phyloP scores from a whole-genome alignment of 1,140 invertebrate genomes.

The Chionoecetes opilio region DNA sequence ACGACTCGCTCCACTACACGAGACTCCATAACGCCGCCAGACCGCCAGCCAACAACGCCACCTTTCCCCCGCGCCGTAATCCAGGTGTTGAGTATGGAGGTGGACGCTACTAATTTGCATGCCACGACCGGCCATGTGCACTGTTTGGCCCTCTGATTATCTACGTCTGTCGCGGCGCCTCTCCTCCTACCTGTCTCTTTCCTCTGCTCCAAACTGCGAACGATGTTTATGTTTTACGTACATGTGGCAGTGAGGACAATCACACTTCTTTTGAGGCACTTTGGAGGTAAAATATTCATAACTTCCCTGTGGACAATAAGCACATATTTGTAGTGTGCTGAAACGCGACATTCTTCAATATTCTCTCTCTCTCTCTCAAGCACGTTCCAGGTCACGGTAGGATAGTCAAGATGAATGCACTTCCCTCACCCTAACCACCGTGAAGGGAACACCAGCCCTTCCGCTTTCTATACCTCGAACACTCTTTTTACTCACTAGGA shows the following conservation, averaged over 20 bases:
- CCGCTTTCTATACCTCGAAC: neutral
- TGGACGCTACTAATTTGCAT: neutral
- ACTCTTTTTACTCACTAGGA: neutral
- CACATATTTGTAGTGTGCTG: no score
- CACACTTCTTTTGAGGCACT: no score
- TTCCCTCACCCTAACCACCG: no score
- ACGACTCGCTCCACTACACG: no score
- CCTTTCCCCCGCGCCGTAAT: neutral
- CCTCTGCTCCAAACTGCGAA: neutral
- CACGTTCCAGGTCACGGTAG: no score
- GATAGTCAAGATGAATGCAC: no score
- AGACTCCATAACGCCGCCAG: neutral
- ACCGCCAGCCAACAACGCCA: neutral
- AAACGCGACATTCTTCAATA: no score
- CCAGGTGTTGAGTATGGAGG: slow-evolving; percentile 4
- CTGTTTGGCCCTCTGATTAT: neutral
- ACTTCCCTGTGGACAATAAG: no score
- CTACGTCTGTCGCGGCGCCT: neutral
- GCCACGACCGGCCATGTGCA: neutral
- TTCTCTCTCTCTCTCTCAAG: no score
- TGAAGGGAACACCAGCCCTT: neutral
- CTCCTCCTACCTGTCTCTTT: neutral
- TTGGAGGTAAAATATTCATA: no score
- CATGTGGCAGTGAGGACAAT: neutral
- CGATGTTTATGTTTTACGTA: neutral